These are phyloP conservation scores for Poeciliopsis turrubarensis DNA, from an alignment of 2,113 vertebrate species.

Conservation along the genomic window DNA sequence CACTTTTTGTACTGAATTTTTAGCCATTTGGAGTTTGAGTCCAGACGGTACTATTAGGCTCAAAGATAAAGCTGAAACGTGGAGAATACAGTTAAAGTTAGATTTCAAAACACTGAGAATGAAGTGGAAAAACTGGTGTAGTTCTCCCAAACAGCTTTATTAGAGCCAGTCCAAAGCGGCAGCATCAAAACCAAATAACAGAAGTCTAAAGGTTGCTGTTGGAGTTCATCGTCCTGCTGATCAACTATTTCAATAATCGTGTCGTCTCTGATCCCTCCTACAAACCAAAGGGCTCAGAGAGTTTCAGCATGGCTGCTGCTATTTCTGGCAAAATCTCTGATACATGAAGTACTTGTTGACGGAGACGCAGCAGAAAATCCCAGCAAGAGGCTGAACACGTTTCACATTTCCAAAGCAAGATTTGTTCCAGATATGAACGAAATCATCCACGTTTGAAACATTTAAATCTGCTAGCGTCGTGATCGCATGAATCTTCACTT, in stretches of 20 bases:
- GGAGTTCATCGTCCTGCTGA: neutral
- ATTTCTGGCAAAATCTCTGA: conserved; percentile 53
- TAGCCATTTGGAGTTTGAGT: too few species aligned
- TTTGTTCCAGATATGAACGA: neutral
- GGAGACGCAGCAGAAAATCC: conserved; percentile 10
- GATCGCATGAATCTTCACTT: too few species aligned
- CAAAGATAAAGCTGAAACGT: too few species aligned
- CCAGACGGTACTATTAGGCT: too few species aligned
- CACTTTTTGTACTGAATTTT: neutral
- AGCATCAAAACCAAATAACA: neutral
- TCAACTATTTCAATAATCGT: accelerated
- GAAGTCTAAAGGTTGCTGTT: neutral
- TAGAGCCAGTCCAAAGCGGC: neutral
- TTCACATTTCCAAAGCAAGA: neutral
- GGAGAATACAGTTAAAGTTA: too few species aligned
- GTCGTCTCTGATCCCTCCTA: neutral
- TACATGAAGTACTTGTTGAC: conserved; percentile 61
- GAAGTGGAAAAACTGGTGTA: too few species aligned
- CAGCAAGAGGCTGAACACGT: neutral
- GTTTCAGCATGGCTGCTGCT: conserved; percentile 12
- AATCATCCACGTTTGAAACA: neutral
- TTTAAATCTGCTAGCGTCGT: neutral
- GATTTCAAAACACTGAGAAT: too few species aligned
- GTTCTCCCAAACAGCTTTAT: too few species aligned
- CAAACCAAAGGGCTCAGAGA: neutral